These are phyloP conservation scores for Drosophila crucigera DNA, from an alignment of 2,888 invertebrate species.

Conservation along the genomic window DNA sequence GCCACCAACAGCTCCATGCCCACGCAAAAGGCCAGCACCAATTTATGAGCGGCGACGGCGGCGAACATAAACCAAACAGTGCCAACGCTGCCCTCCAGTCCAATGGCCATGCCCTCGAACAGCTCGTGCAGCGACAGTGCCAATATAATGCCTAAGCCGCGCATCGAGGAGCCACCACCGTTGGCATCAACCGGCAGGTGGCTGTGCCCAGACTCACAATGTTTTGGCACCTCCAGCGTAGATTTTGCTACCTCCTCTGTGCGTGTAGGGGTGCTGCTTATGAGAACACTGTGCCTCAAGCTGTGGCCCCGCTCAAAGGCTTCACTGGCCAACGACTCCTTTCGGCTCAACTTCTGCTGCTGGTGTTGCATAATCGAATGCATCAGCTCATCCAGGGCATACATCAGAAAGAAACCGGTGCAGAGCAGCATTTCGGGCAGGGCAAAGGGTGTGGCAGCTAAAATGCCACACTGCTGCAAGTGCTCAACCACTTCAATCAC, in stretches of 20 bases:
- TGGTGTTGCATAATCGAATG: constrained; percentile 89
- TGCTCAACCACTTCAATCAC: constrained; percentile 89
- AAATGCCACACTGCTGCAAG: constrained; percentile 85
- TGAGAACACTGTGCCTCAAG: constrained; percentile 78
- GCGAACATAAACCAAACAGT: constrained; percentile 93
- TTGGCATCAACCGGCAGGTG: constrained; percentile 68
- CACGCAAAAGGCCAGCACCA: constrained; percentile 95
- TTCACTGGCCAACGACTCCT: constrained; percentile 72
- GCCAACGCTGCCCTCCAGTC: constrained; percentile 88
- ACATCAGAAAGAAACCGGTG: constrained; percentile 91
- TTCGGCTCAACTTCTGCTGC: constrained; percentile 80
- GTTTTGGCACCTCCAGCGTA: constrained; percentile 5
- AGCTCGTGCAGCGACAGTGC: constrained; percentile 94
- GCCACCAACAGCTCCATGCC: constrained; percentile 93
- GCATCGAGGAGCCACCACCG: constrained; percentile 85
- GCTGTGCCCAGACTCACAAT: constrained; percentile 45
- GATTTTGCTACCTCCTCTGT: neutral
- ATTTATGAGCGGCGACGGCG: constrained; percentile 93
- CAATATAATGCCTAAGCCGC: constrained; percentile 92
- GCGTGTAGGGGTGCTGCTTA: constrained; percentile 29
- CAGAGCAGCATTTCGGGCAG: constrained; percentile 91
- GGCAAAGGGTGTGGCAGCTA: constrained; percentile 87
- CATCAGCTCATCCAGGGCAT: constrained; percentile 92
- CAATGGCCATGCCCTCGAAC: constrained; percentile 94
- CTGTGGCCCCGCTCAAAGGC: constrained; percentile 84